Evolutionary conservation across 1,140 invertebrate genomes (phyloP).

Genomic region (Mylabris phalerata): DNA sequence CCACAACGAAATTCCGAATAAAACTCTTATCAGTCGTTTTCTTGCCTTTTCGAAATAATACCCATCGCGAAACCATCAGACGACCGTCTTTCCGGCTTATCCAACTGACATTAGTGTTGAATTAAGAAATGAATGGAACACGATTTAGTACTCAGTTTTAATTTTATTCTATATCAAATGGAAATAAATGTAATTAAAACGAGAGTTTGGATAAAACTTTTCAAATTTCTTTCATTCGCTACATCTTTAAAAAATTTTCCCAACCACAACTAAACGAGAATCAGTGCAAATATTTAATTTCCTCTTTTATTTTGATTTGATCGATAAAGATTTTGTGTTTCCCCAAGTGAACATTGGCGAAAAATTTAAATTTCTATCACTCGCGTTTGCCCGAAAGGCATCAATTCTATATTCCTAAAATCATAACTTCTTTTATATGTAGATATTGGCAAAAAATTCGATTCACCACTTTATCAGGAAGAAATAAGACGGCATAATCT

Average conservation of each 20-base stretch:
- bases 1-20: no score
- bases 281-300: slow-evolving; percentile 13
- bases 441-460: no score
- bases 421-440: background rate
- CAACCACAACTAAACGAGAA: no score
- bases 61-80: background rate
- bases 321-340: no score
- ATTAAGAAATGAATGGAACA: slow-evolving; percentile 19
- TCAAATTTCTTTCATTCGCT: slow-evolving; percentile 2
- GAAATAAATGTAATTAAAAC: slow-evolving; percentile 24
- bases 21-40: no score
- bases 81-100: slow-evolving; percentile 9
- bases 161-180: slow-evolving; percentile 24
- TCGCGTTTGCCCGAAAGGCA: background rate
- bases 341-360: no score
- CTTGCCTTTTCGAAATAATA: no score
- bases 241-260: no score
- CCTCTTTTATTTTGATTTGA: background rate
- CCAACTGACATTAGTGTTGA: slow-evolving; percentile 11
- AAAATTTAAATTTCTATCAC: no score
- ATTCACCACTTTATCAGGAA: no score
- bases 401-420: slow-evolving; percentile 9
- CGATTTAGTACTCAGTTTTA: slow-evolving; percentile 22
- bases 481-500: no score
- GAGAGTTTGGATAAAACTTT: slow-evolving; percentile 8